Base-by-base conservation (phyloP, 2,888 invertebrate species). In the Coronaproctus castanopsis region DNA sequence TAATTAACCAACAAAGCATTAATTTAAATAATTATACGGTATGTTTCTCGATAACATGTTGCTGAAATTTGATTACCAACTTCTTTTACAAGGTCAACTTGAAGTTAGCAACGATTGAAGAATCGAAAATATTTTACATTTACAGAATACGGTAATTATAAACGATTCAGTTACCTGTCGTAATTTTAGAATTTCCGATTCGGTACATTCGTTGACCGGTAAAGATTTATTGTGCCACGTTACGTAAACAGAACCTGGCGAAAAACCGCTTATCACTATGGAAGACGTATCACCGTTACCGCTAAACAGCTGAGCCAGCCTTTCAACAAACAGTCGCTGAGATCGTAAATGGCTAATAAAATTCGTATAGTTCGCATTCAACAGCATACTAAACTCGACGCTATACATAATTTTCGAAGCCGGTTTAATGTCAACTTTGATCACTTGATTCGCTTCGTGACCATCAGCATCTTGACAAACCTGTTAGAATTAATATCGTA, bases 271-370 rank as follows among this genome's bases (percentile, higher is more conserved):
- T 62, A 92, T 77, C 62, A 83, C 79, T 62, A 92, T 85, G 61
- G 83, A 80, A 24, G 77, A 78, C 0, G 87, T 78, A 63, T 83
- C 80, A 22, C 74, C 73, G 71, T 92, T 90, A 1, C 82, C 82
- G 36, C 14, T 36, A 69, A 89, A 90, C 14, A 91, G 69, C 21
- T 78, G 77, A 0, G 85, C 79, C 21, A 93, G 70, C 64, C 85
- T 86, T 69, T 89, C 86, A 19, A 91, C 79, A 64, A 91, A 85
- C 66, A 83, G 84, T 36, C 86, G 78, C 68, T 90, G 86, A 69
- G 82, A 77, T 24, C 75, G 73, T 0, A 88, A 82, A 58, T 82
- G 83, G 67, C 81, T 79, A 0, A 77, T 77, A 64, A 89, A 83
- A 48, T 78, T 76, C 8, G 82, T 79, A 69, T 80, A 81, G 59